Evolutionary conservation across 1,140 invertebrate genomes (phyloP).

Genomic region (Lycorma delicatula): DNA sequence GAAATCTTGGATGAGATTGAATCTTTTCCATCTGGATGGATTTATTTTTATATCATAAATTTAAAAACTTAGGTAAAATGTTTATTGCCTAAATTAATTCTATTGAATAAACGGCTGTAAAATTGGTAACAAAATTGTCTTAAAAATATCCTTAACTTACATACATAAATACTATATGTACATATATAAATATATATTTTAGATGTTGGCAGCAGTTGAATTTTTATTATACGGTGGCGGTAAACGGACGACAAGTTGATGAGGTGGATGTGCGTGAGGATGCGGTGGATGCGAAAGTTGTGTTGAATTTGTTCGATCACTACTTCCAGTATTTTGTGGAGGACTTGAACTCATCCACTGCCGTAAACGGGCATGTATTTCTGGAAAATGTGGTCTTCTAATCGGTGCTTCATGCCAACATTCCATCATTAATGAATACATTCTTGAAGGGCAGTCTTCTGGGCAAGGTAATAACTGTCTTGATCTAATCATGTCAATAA

Average conservation of each 20-base stretch:
- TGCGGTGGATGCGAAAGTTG: constrained; percentile 6
- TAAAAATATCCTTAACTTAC: no score
- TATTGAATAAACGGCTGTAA: no score
- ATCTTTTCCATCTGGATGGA: no score
- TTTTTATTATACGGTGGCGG: constrained; percentile 17
- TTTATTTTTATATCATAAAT: no score
- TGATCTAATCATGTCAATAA: constrained; percentile 92
- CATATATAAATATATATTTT: no score
- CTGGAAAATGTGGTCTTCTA: constrained; percentile 79
- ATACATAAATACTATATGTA: no score
- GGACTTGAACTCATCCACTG: constrained; percentile 12
- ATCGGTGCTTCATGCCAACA: constrained; percentile 93
- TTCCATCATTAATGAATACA: constrained; percentile 92
- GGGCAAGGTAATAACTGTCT: constrained; percentile 90
- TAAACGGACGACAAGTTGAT: constrained; percentile 13
- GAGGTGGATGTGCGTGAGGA: not conserved
- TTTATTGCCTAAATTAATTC: no score
- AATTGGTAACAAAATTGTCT: no score
- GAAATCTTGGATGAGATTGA: no score
- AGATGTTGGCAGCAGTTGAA: constrained; percentile 9
- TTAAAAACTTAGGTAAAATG: no score
- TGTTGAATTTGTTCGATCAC: constrained; percentile 14
- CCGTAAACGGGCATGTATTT: constrained; percentile 45
- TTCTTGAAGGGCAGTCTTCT: constrained; percentile 79
- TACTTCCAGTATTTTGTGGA: not conserved